Evolutionary conservation across 2,113 vertebrate genomes (phyloP), one percentile per base, ranked within the genome.

Genomic region (Glareola pratincola): DNA sequence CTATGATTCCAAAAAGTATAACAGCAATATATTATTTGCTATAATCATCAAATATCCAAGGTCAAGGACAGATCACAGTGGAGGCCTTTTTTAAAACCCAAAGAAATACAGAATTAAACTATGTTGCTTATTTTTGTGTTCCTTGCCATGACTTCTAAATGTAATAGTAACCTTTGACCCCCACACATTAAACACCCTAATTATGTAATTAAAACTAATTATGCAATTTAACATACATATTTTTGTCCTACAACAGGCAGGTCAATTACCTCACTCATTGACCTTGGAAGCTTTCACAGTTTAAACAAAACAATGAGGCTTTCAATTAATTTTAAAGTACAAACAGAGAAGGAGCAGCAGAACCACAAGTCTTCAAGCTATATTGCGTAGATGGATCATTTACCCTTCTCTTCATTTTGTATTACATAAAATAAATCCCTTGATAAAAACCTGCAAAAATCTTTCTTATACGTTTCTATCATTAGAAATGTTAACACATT

Each of bases 191-290:
- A 99, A 98, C 98, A 98, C 98, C 96, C 82, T 99, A 98, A 99
- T 99, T 99, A 99, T 98, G 98, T 98, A 99, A 99, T 99, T 99
- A 99, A 99, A 99, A 99, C 98, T 98, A 99, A 99, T 99, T 99
- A 99, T 99, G 98, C 98, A 98, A 99, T 99, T 99, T 98, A 98
- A 98, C 98, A 97, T 98, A 97, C 98, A 98, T 98, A 98, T 98
- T 98, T 98, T 98, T 98, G 97, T 98, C 96, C 92, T 97, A 97
- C 82, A 97, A 94, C 97, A 97, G 94, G 98, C 98, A 98, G 98
- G 98, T 98, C 98, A 99, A 99, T 99, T 99, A 99, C 97, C 92
- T 97, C 98, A 98, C 97, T 98, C 98, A 98, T 97, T 98, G 98
- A 99, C 98, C 99, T 99, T 98, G 98, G 97, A 99, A 98, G 98